Evolutionary conservation across 2,888 invertebrate species (phyloP).

Genomic region (Rotaria magnacalcarata): DNA sequence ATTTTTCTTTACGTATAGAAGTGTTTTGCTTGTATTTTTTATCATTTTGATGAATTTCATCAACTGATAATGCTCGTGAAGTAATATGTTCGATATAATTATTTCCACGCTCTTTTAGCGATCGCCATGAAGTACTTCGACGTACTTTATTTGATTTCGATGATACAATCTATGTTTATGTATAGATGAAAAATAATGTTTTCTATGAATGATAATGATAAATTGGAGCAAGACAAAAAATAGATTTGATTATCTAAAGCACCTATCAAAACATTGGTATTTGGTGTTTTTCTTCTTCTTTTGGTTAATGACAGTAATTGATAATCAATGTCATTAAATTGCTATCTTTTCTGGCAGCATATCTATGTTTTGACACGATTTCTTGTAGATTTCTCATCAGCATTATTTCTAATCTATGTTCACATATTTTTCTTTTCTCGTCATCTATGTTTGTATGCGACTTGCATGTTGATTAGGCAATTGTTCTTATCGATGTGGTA

Average conservation of each 20-base stretch:
- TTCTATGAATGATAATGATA: background rate
- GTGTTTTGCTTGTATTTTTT: background rate
- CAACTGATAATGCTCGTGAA: background rate
- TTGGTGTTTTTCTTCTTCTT: background rate
- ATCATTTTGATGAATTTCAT: background rate
- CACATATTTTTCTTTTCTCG: background rate
- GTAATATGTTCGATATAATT: background rate
- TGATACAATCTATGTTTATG: background rate
- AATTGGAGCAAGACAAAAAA: background rate
- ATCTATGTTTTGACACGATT: background rate
- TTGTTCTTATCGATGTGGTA: slow-evolving; percentile 4
- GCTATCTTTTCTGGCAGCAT: background rate
- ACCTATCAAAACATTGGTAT: background rate
- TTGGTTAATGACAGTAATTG: background rate
- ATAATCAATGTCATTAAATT: background rate
- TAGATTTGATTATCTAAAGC: background rate
- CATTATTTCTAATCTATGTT: background rate
- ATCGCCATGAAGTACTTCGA: background rate
- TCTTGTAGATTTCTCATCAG: background rate
- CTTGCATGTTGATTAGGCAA: background rate
- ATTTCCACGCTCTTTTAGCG: background rate
- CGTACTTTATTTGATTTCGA: background rate
- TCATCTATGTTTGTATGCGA: background rate
- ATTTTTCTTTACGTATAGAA: background rate
- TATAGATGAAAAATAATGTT: background rate